phyloP scores from a whole-genome alignment of 2,797 vertebrate genomes.

The Anniella stebbinsi region DNA sequence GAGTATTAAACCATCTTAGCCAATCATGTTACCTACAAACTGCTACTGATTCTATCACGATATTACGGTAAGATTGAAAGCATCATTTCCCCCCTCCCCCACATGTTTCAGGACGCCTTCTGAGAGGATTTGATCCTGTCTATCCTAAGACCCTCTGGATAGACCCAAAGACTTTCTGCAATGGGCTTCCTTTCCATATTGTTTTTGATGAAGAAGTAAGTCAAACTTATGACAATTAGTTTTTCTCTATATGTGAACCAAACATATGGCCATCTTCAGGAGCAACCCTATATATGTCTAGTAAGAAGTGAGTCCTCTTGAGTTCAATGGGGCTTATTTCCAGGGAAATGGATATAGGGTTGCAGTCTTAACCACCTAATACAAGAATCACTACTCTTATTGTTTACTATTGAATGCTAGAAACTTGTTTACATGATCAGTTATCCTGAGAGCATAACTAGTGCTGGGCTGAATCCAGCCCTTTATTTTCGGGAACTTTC shows the following conservation, averaged over 20 bases:
- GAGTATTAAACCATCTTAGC: not conserved
- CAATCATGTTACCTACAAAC: not conserved
- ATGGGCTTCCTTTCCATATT: conserved; percentile 85
- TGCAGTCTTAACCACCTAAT: not conserved
- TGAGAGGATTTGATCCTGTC: conserved; percentile 80
- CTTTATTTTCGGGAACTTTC: no score
- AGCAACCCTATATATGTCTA: not conserved
- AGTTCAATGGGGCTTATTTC: not conserved
- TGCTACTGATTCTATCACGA: not conserved
- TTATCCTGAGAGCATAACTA: not conserved
- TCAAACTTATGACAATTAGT: not conserved
- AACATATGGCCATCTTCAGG: not conserved
- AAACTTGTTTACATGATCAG: not conserved
- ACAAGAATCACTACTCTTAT: not conserved
- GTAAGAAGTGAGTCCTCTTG: not conserved
- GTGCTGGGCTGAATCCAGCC: no score
- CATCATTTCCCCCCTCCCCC: not conserved
- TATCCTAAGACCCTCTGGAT: conserved; percentile 81
- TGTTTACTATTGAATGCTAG: not conserved
- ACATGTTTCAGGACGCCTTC: conserved; percentile 75
- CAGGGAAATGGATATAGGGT: not conserved
- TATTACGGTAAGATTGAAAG: not conserved
- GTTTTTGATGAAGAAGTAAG: conserved; percentile 87
- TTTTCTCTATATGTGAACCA: not conserved
- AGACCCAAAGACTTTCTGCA: conserved; percentile 84